These are phyloP conservation scores for Neoniphon sammara DNA, from an alignment of 2,797 vertebrate genomes.

Conservation along the genomic window DNA sequence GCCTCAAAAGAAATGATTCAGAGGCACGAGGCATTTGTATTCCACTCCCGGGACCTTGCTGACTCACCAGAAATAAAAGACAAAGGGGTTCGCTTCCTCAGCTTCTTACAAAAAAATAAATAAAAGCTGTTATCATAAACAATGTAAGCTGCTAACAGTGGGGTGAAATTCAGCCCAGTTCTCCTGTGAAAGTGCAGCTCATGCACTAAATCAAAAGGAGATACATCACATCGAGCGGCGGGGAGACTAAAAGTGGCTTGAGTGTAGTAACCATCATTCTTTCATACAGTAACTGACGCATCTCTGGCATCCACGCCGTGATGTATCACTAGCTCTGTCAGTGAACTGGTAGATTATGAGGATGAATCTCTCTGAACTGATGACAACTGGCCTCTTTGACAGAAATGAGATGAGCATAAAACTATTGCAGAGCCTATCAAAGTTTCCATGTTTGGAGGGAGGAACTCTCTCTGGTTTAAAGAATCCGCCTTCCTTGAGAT, in stretches of 20 bases:
- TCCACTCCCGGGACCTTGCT: slow-evolving; percentile 56
- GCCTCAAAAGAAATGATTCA: slow-evolving; percentile 44
- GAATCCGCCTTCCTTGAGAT: not conserved
- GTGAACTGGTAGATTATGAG: slow-evolving; percentile 17
- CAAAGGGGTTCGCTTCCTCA: slow-evolving; percentile 35
- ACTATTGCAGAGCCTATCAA: not conserved
- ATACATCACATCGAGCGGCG: slow-evolving; percentile 17
- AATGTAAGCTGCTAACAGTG: slow-evolving; percentile 30
- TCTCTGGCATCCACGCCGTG: not conserved
- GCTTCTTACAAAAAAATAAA: slow-evolving; percentile 46
- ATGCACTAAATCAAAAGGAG: slow-evolving; percentile 25
- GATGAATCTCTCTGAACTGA: slow-evolving; percentile 22
- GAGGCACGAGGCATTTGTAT: slow-evolving; percentile 42
- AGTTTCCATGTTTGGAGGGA: not conserved
- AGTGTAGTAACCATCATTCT: slow-evolving; percentile 36
- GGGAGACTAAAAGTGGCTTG: slow-evolving; percentile 23
- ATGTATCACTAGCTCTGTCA: slow-evolving; percentile 22
- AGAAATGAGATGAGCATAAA: not conserved
- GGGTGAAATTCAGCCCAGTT: slow-evolving; percentile 19
- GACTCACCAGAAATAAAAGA: slow-evolving; percentile 63
- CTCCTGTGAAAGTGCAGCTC: slow-evolving; percentile 22
- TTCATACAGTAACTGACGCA: slow-evolving; percentile 35
- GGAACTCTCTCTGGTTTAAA: not conserved
- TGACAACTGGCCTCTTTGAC: slow-evolving; percentile 8
- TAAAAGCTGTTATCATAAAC: slow-evolving; percentile 54